Percentiles rank a stretch among this genome's conserved stretches.
phyloP scores from a whole-genome alignment of 2,113 vertebrate species.

The Aythya baeri region DNA sequence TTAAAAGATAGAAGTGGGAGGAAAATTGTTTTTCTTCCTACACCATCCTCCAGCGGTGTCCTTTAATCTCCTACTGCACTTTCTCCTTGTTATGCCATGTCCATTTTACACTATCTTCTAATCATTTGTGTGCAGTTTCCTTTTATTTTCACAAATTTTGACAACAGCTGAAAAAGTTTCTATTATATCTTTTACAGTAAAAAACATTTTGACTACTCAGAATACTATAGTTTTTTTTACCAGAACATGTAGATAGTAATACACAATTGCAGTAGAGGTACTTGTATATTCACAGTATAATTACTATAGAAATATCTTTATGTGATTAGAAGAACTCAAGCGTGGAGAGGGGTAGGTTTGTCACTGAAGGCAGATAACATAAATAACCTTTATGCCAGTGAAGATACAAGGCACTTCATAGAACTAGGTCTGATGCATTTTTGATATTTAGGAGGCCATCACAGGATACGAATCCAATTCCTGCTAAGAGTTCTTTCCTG shows the following conservation, averaged over 20 bases:
- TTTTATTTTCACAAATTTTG: neutral
- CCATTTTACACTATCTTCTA: neutral
- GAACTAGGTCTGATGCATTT: neutral
- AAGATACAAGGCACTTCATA: neutral
- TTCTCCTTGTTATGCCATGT: neutral
- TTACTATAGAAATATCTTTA: neutral
- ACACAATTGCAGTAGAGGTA: neutral
- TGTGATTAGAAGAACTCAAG: neutral
- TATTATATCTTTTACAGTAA: neutral
- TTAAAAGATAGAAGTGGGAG: neutral
- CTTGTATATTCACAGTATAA: neutral
- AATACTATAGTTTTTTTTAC: neutral
- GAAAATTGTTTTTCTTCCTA: constrained; percentile 11
- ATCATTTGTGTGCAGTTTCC: neutral
- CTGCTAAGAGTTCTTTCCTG: neutral
- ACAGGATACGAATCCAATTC: neutral
- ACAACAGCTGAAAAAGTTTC: neutral
- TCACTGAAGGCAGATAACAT: neutral
- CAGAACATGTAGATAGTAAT: neutral
- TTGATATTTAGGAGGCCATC: neutral
- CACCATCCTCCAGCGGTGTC: neutral
- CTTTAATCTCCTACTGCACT: neutral
- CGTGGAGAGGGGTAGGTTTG: neutral
- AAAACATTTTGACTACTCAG: neutral
- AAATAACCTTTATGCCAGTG: neutral